Conservation (phyloP, 2,113 vertebrate genomes). For the Mormyrus iriodes region DNA sequence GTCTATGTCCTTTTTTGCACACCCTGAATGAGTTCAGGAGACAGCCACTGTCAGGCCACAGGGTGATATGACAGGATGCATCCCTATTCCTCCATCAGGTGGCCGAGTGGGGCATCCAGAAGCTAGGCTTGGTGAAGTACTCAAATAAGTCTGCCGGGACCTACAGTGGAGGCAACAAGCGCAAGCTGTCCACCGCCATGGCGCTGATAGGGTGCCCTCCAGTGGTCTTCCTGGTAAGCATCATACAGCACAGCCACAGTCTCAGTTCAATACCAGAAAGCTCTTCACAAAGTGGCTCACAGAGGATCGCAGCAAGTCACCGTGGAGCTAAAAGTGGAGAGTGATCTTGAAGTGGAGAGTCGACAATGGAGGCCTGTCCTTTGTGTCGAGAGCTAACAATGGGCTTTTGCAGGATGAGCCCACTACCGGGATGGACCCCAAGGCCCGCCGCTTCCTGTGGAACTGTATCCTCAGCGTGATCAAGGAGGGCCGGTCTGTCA, state of each 20-base stretch:
- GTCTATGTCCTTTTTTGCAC: neutral
- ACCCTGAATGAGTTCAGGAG: neutral
- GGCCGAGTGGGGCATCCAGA: conserved; percentile 91
- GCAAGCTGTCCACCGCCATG: conserved; percentile 94
- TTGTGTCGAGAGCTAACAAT: neutral
- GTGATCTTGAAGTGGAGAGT: neutral
- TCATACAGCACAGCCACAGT: neutral
- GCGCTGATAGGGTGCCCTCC: conserved; percentile 89
- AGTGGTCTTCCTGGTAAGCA: conserved; percentile 85
- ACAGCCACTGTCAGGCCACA: neutral
- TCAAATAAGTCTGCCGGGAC: conserved; percentile 82
- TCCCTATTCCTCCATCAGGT: conserved; percentile 60
- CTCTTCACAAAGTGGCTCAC: neutral
- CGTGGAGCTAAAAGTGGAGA: neutral
- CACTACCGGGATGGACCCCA: conserved; percentile 97
- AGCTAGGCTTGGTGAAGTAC: conserved; percentile 84
- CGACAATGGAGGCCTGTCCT: neutral
- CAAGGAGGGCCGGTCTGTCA: conserved; percentile 88
- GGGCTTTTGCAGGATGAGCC: conserved; percentile 77
- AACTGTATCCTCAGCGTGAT: conserved; percentile 89
- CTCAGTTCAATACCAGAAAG: neutral
- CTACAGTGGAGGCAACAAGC: conserved; percentile 92
- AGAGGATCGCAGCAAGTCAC: neutral
- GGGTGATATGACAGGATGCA: neutral
- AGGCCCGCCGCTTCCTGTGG: conserved; percentile 91